Evolutionary conservation across 2,888 invertebrate genomes (phyloP).

Genomic region (Mayetiola destructor): DNA sequence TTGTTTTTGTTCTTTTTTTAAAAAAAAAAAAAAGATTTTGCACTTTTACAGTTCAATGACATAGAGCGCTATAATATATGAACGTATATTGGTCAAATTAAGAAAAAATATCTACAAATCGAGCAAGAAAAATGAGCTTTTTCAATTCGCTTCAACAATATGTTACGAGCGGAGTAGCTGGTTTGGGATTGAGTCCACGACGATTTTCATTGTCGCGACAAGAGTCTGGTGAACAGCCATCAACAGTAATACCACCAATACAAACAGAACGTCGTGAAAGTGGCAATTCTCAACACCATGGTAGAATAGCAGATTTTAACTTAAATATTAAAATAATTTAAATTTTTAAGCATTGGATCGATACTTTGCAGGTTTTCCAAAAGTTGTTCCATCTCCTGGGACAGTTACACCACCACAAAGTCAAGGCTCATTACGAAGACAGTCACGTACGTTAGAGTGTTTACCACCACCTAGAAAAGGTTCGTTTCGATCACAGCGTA

Average conservation of each 20-base stretch:
- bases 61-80: no score
- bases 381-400: conserved; percentile 56
- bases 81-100: no score
- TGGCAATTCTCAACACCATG: conserved; percentile 13
- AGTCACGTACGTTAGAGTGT: conserved; percentile 50
- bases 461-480: conserved; percentile 43
- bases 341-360: neutral
- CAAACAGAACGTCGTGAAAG: conserved; percentile 8
- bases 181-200: conserved; percentile 59
- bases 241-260: neutral
- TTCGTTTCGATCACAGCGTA: conserved; percentile 39
- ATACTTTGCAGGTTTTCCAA: conserved; percentile 46
- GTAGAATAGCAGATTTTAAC: no score
- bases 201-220: conserved; percentile 55
- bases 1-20: no score
- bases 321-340: neutral
- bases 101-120: no score
- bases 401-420: conserved; percentile 35
- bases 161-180: conserved; percentile 74
- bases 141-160: conserved; percentile 72
- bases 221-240: conserved; percentile 40
- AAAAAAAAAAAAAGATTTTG: no score
- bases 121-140: conserved; percentile 55
- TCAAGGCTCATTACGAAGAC: conserved; percentile 27
- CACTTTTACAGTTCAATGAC: no score